phyloP scores from a whole-genome alignment of 1,140 invertebrate genomes.

The Camponotus vicinus region DNA sequence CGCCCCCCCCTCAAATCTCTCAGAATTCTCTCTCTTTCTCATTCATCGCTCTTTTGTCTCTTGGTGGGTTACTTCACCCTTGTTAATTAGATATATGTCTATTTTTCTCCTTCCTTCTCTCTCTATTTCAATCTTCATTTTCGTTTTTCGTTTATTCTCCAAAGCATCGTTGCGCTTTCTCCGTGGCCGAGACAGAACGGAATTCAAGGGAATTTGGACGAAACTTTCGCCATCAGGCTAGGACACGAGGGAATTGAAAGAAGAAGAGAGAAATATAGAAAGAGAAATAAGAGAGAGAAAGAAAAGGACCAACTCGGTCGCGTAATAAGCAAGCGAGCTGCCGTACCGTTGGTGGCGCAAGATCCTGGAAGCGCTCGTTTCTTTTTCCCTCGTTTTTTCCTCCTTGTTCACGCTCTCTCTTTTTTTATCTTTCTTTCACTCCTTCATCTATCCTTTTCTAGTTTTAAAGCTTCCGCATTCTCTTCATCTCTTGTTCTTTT shows the following conservation, averaged over 20 bases:
- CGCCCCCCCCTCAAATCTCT: neutral
- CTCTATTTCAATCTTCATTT: neutral
- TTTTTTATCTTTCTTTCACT: constrained; percentile 16
- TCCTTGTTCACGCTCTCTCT: constrained; percentile 38
- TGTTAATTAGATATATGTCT: neutral
- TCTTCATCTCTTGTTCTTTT: neutral
- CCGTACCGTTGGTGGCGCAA: constrained; percentile 73
- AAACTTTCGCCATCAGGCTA: constrained; percentile 43
- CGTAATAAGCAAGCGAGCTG: constrained; percentile 74
- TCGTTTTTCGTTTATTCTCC: constrained; percentile 2
- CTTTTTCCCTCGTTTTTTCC: constrained; percentile 45
- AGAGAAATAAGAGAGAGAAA: constrained; percentile 1
- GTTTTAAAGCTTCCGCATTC: constrained; percentile 24
- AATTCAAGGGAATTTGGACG: constrained; percentile 21
- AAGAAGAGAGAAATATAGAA: neutral
- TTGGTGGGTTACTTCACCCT: neutral
- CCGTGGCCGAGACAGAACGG: neutral
- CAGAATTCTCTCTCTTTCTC: neutral
- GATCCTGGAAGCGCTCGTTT: constrained; percentile 62
- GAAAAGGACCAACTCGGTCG: constrained; percentile 61
- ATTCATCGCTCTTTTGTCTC: neutral
- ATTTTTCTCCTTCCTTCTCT: neutral
- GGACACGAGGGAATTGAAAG: neutral
- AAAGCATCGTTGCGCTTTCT: constrained; percentile 20
- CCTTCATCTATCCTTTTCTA: constrained; percentile 16